Evolutionary conservation across 1,140 invertebrate genomes (phyloP).

Genomic region (Acromyrmex heyeri): DNA sequence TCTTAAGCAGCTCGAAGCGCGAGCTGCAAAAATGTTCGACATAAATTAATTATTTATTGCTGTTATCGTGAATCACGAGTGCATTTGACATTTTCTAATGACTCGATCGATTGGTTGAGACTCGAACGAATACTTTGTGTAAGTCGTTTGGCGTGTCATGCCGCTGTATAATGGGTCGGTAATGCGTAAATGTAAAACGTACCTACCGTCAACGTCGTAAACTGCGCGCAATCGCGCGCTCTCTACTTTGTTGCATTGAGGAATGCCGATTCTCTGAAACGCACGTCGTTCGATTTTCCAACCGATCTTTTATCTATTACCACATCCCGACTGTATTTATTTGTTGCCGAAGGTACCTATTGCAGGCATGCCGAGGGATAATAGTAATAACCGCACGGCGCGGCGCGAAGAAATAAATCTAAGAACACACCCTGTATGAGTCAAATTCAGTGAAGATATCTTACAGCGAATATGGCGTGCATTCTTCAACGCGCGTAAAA

Average conservation of each 20-base stretch:
- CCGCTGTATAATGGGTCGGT: not conserved
- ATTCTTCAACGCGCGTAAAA: slow-evolving; percentile 23
- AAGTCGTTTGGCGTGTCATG: slow-evolving; percentile 3
- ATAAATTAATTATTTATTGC: slow-evolving; percentile 47
- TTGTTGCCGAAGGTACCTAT: slow-evolving; percentile 62
- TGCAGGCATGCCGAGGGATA: slow-evolving; percentile 24
- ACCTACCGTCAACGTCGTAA: slow-evolving; percentile 2
- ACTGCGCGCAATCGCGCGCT: slow-evolving; percentile 56
- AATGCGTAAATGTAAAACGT: slow-evolving; percentile 46
- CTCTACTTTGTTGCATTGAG: slow-evolving; percentile 42
- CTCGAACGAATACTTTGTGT: not conserved
- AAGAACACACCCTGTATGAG: slow-evolving; percentile 4
- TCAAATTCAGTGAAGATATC: slow-evolving; percentile 35
- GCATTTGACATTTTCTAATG: slow-evolving; percentile 42
- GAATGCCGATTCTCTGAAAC: slow-evolving; percentile 43
- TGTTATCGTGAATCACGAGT: slow-evolving; percentile 14
- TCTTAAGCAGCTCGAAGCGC: not conserved
- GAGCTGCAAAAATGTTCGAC: slow-evolving; percentile 9
- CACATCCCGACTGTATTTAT: slow-evolving; percentile 70
- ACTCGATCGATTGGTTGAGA: not conserved
- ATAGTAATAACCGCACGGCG: not conserved
- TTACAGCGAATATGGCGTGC: not conserved
- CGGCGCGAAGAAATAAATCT: slow-evolving; percentile 61
- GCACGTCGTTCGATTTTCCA: slow-evolving; percentile 72
- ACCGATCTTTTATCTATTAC: slow-evolving; percentile 73